Base-by-base conservation (phyloP, 2,113 vertebrate genomes). In the Neomonachus schauinslandi region DNA sequence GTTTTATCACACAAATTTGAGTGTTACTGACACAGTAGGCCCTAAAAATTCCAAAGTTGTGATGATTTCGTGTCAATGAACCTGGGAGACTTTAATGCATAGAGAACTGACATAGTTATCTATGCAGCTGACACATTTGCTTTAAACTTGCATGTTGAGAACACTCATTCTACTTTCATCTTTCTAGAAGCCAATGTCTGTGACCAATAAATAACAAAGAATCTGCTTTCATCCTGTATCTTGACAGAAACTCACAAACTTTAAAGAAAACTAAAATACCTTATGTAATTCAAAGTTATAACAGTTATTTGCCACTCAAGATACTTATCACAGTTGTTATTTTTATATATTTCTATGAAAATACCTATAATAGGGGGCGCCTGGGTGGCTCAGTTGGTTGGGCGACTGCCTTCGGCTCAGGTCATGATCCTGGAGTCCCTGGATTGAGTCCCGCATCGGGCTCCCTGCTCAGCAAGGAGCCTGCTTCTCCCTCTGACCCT, bases 81-180 rank as follows among this genome's bases (percentile, higher is more conserved):
- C 83, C 51, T 9, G 1, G 57, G 65, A 86, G 63, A 57, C 79
- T 22, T 59, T 39, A 79, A 59, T 46, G 21, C 31, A 95, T 1
- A 2, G 72, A 69, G 42, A 94, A 85, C 28, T 61, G 89, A 57
- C 7, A 57, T 2, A 76, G 28, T 83, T 7, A 59, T 36, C 28
- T 33, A 74, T 24, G 28, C 0, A 12, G 72, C 39, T 76, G 8
- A 39, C 57, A 67, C 0, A 7, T 5, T 10, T 39, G 59, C 46
- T 67, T 49, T 74, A 55, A 97, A 95, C 31, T 1, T 77, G 10
- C 77, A 89, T 42, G 69, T 28, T 94, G 22, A 97, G 97, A 98
- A 87, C 14, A 2, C 6, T 87, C 7, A 42, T 55, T 7, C 4
- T 91, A 84, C 71, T 95, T 90, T 76, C 86, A 13, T 42, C 63